Conservation (phyloP, 2,797 vertebrate genomes). For the Tarsius wallacei region DNA sequence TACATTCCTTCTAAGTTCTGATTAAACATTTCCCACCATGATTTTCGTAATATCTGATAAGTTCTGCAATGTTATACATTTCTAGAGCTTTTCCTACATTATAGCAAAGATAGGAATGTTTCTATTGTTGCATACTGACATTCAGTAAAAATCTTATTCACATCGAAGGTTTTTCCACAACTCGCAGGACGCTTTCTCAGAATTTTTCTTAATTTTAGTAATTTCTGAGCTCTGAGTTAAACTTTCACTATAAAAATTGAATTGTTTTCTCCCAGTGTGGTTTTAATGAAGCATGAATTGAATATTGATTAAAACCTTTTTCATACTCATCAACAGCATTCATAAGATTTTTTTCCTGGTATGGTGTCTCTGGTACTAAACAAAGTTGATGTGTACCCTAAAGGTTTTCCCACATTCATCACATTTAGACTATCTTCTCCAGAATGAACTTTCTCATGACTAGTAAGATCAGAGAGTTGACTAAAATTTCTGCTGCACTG, state of each 20-base stretch:
- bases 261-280: neutral
- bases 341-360: constrained; percentile 55
- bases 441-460: constrained; percentile 61
- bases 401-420: constrained; percentile 30
- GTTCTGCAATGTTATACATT: constrained; percentile 42
- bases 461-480: constrained; percentile 40
- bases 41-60: constrained; percentile 61
- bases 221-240: constrained; percentile 33
- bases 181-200: neutral
- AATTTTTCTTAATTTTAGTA: constrained; percentile 61
- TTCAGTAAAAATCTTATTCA: constrained; percentile 32
- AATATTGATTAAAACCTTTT: constrained; percentile 57
- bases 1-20: constrained; percentile 51
- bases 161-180: constrained; percentile 31
- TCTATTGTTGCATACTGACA: neutral
- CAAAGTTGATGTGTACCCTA: neutral
- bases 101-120: constrained; percentile 39
- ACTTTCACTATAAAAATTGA: constrained; percentile 49
- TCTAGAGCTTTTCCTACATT: constrained; percentile 57
- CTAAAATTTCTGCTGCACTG: constrained; percentile 52
- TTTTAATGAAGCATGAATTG: neutral
- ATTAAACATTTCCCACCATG: neutral
- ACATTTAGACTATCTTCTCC: neutral
- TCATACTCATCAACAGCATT: constrained; percentile 45
- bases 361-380: constrained; percentile 9